Percentiles rank a stretch among this genome's conserved stretches.
phyloP scores from a whole-genome alignment of 2,888 invertebrate species.

The Melanostoma mellinum region DNA sequence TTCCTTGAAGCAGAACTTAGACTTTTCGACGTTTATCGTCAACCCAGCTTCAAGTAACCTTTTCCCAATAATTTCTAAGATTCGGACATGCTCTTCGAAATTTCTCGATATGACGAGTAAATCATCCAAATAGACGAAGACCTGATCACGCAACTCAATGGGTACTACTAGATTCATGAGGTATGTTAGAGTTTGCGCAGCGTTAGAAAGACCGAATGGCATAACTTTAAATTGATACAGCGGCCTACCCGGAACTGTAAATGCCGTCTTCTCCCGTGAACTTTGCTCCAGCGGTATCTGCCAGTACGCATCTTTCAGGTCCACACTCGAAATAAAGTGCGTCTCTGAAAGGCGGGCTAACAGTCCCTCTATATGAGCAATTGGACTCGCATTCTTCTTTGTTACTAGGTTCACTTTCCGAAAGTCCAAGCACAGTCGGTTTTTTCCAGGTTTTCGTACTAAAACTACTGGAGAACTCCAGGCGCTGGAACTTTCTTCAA shows the following conservation, averaged over 20 bases:
- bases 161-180: background rate
- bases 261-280: background rate
- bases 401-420: conserved; percentile 14
- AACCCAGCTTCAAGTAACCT: conserved; percentile 8
- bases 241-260: background rate
- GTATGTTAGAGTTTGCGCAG: background rate
- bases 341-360: conserved; percentile 11
- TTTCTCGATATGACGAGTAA: background rate
- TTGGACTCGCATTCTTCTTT: conserved; percentile 11
- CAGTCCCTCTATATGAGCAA: conserved; percentile 14
- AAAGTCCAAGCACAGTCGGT: conserved; percentile 1
- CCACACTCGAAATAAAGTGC: conserved; percentile 13
- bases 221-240: background rate
- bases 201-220: background rate
- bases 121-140: conserved; percentile 24
- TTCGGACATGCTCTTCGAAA: conserved; percentile 3
- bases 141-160: background rate
- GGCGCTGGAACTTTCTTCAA: conserved; percentile 75
- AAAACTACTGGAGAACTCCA: conserved; percentile 75
- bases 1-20: conserved; percentile 3
- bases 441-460: conserved; percentile 8
- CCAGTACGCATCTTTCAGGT: conserved; percentile 11
- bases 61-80: background rate
- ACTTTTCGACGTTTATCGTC: conserved; percentile 36
- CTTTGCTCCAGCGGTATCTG: conserved; percentile 7